Evolutionary conservation across 2,113 vertebrate species (phyloP), one percentile per base, ranked within the genome.

Genomic region (Thymallus thymallus): DNA sequence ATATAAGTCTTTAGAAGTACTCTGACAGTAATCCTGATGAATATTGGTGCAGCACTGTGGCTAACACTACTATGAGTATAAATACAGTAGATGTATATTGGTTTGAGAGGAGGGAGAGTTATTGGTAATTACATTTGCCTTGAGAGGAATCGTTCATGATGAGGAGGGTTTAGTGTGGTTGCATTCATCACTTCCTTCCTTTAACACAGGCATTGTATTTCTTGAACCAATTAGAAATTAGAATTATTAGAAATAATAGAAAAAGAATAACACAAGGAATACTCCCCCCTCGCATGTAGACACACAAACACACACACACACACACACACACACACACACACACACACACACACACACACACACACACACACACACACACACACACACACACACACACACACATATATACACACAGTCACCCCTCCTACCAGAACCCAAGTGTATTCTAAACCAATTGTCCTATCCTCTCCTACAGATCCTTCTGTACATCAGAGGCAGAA

Each of bases 401-500:
- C 1, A 62, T 12, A 26, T 5, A 29, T 14, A 24, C 26, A 14
- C 62, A 24, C 26, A 26, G 24, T 64, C 13, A 14, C 12, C 9
- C 12, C 3, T 62, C n/a, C 48, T 23, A 46, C 16, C 18, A 55
- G 14, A 55, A 20, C 51, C 18, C 22, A 30, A 24, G 51, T 41
- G 23, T 70, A 9, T 41, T 41, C 61, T 56, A 61, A 72, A 5
- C 23, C 20, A n/a, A 45, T 68, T 77, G 23, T 68, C 58, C 14
- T 71, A 74, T 80, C 63, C 73, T 35, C 63, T 74, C 32, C 69
- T 51, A 5, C 79, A 93, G 92, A 93, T 73, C 81, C 88, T 0
- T 86, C 91, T 71, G 67, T 89, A 16, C 89, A 91, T 69, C 78
- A 77, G 1, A 87, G 85, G 75, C 89, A 86, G 85, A 91, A 91